Evolutionary conservation across 2,113 vertebrate genomes (phyloP), one percentile per base, ranked within the genome.

Genomic region (Tor tambroides): DNA sequence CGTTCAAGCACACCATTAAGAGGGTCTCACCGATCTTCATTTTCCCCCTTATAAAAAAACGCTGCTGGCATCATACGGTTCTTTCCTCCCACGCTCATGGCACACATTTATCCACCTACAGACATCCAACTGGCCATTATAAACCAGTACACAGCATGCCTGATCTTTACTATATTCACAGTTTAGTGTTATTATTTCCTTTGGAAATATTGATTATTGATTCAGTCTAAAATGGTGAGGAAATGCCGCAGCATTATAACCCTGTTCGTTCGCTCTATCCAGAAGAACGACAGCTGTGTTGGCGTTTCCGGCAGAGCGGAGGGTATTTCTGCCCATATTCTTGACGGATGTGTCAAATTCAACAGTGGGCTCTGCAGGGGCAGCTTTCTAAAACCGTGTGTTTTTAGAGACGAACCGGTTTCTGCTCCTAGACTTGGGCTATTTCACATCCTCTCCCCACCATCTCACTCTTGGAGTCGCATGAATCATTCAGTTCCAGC

Each of bases 21-120:
- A 79, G 75, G 59, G 85, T 86, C 46, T 67, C 85, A 74, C 80
- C 49, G 38, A 91, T 94, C 91, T 82, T 85, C 74, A 93, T 93
- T 91, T 92, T 79, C 69, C 83, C 84, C 79, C 86, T 76, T 56
- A 54, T 17, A 72, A 74, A 74, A n/a, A 54, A 84, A 26, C 32
- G 5, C 69, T 74, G 69, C 30, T 84, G 83, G 49, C 67, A 15
- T 41, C 12, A 32, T 26, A 54, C 28, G 41, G 80, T 71, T 17
- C 69, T 74, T 49, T 59, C 51, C 30, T 10, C 69, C 83, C 51
- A 84, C 83, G 83, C 49, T 74, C 23, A 38, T 61, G 83, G 49
- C 51, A 41, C 69, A 84, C 49, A 84, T 84, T 84, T 59, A 72
- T 75, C 83, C 83, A 74, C 83, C 83, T 30, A 75, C 83, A 84